A percentile compares a stretch with the other conserved stretches of the same genome.
Evolutionary conservation across 2,113 vertebrate species (phyloP).

Genomic region (Cyphomyrus plagiostoma): DNA sequence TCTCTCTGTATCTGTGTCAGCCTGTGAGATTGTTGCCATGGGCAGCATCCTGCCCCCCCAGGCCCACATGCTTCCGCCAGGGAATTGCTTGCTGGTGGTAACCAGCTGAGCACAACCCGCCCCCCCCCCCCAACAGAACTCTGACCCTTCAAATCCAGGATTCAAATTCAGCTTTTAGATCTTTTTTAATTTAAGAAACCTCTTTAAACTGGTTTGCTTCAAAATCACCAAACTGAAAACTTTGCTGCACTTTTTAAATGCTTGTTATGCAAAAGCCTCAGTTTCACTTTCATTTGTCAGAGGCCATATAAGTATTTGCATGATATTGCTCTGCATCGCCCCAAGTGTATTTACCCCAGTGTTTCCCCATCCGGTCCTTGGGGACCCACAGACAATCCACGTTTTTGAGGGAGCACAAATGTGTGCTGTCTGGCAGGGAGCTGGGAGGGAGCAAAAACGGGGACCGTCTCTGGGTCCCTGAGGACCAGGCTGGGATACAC

Average conservation of each 20-base stretch:
- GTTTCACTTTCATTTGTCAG: neutral
- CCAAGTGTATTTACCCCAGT: neutral
- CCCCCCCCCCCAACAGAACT: neutral
- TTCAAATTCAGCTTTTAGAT: neutral
- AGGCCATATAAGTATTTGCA: neutral
- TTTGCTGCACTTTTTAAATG: neutral
- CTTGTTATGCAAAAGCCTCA: neutral
- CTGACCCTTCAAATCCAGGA: neutral
- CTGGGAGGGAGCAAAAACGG: neutral
- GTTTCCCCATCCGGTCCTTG: neutral
- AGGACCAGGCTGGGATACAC: neutral
- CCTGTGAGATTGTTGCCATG: constrained; percentile 26
- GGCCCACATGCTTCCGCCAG: constrained; percentile 31
- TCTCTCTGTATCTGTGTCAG: constrained; percentile 13
- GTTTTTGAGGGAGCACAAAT: neutral
- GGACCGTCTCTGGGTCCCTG: neutral
- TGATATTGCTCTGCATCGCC: neutral
- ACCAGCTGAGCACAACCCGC: constrained; percentile 12
- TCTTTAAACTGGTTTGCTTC: neutral
- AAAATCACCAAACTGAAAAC: neutral
- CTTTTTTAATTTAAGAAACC: neutral
- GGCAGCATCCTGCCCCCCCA: neutral
- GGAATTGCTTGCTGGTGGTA: neutral
- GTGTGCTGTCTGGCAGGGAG: neutral
- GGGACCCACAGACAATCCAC: neutral